Evolutionary conservation across 2,888 invertebrate species (phyloP), one percentile per base, ranked within the genome.

Genomic region (Axea sp.): DNA sequence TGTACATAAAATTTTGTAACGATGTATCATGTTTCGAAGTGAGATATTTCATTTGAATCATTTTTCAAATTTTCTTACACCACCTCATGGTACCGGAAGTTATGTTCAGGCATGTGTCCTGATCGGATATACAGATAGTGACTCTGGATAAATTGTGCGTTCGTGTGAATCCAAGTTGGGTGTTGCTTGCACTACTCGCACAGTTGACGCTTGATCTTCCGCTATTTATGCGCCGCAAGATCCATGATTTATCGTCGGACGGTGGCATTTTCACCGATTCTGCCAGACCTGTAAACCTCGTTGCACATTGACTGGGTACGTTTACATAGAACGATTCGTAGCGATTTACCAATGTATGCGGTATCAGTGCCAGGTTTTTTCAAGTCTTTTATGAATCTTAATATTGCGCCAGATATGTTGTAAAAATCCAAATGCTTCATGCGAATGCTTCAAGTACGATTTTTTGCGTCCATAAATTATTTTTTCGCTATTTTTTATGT

Each of bases 211-310:
- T 60, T 67, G 76, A 77, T 79, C 78, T 76, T 71, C 59, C 72
- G 59, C 76, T 75, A 68, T 79, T 78, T 77, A 77, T 77, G 76
- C 78, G 60, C 72, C 47, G 68, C 60, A 41, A 75, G 76, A 76
- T 67, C 65, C 75, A 67, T 77, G 77, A 78, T 78, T 77, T 77
- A 79, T 76, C 73, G 69, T 11, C 28, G 30, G 17, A 37, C 57
- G 45, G 33, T 71, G 55, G 41, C 62, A 24, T 55, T 71, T 62
- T 45, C 71, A 39, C 8, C 35, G 60, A 39, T 39, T 35, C 39
- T 51, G 39, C 43, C 55, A 37, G 55, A 22, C 31, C 39, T 57
- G 65, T 19, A 15, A 60, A 41, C 33, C 51, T 19, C 14, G 19
- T 1, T 19, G 60, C 49, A 53, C 60, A 62, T 69, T 47, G 69